Evolutionary conservation across 2,888 invertebrate species (phyloP), one percentile per base, ranked within the genome.

Genomic region (Agapostemon virescens): DNA sequence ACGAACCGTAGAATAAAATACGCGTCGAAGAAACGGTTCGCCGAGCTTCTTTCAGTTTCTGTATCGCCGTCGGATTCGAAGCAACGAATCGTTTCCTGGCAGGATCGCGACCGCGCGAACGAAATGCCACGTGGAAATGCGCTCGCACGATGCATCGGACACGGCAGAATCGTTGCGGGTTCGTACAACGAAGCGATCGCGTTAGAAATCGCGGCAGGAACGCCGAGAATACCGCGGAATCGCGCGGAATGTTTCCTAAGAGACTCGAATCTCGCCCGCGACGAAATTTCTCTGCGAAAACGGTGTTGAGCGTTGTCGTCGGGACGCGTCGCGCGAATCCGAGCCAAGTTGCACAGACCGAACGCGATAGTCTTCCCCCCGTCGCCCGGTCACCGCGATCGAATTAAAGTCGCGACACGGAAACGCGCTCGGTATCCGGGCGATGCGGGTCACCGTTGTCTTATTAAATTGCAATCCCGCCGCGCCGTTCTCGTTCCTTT

Each of bases 381-480:
- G 45, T 40, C 36, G 15, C 58, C 9, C 49, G 13, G 17, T 15
- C 7, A 13, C 17, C 64, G 38, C 71, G 58, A 79, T 81, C 55
- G 58, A 75, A 75, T 79, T 68, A 79, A 71, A 79, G 30, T 7
- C 68, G 61, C 26, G 42, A 33, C 38, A 38, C 20, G 30, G 63
- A 63, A 64, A 67, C 63, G 63, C 55, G 55, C 42, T 23, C 11
- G 68, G 64, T 55, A 74, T 74, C 40, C 66, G 30, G 52, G 42
- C 71, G 61, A 64, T 66, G 68, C 70, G 68, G 71, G 68, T 71
- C 68, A 71, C 52, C 75, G 26, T 71, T 58, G 70, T 68, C 63
- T 75, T 75, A 77, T 79, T 79, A 76, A 79, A 75, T 76, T 76
- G 70, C 68, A 75, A 52, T 52, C 70, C 36, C 58, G 26, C 45